Evolutionary conservation across 2,888 invertebrate species (phyloP).

Genomic region (Smittia sp.): DNA sequence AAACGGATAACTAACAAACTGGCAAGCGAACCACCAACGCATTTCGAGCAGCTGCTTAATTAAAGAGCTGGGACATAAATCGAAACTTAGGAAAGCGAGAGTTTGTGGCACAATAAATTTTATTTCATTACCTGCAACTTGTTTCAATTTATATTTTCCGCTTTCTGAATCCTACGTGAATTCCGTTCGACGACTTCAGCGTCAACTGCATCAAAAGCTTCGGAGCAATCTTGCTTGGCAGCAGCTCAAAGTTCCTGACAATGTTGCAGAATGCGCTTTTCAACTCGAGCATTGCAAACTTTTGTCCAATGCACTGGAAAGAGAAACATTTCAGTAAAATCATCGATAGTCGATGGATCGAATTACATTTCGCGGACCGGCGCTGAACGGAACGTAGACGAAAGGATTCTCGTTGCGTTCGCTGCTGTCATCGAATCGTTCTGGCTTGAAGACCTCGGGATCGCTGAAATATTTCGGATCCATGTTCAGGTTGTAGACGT

Average conservation of each 20-base stretch:
- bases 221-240: conserved; percentile 46
- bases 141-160: too few relatives aligned
- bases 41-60: too few relatives aligned
- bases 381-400: conserved; percentile 52
- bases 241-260: conserved; percentile 49
- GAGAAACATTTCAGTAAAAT: neutral
- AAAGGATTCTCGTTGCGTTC: conserved; percentile 49
- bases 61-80: too few relatives aligned
- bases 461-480: conserved; percentile 49
- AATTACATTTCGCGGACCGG: conserved; percentile 53
- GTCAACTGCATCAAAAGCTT: conserved; percentile 50
- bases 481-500: conserved; percentile 43
- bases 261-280: conserved; percentile 51
- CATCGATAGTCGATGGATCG: too few relatives aligned
- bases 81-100: too few relatives aligned
- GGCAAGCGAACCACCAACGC: too few relatives aligned
- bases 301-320: conserved; percentile 47
- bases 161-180: conserved; percentile 24
- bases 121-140: neutral
- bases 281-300: conserved; percentile 52
- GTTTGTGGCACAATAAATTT: too few relatives aligned
- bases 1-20: too few relatives aligned
- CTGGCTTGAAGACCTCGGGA: conserved; percentile 50
- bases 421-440: conserved; percentile 49
- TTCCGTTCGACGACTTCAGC: conserved; percentile 49